These are phyloP conservation scores for Nasonovia ribisnigri DNA, from an alignment of 2,888 invertebrate species.

Conservation along the genomic window DNA sequence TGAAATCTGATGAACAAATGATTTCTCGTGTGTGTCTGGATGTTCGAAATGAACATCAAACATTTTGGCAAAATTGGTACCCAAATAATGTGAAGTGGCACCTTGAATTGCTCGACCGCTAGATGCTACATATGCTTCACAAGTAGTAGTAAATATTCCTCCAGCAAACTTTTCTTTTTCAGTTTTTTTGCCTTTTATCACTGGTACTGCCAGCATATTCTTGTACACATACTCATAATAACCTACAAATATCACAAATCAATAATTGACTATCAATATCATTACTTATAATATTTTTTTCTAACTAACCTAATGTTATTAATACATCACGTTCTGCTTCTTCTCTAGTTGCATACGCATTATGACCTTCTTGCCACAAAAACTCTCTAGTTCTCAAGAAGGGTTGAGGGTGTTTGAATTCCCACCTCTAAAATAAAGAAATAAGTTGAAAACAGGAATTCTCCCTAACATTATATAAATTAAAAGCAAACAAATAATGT, in stretches of 20 bases:
- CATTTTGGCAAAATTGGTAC: constrained; percentile 99
- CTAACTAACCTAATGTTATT: constrained; percentile 76
- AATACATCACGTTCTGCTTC: constrained; percentile 93
- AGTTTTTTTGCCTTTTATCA: constrained; percentile 91
- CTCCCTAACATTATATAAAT: background rate
- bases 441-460: background rate
- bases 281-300: background rate
- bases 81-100: constrained; percentile 97
- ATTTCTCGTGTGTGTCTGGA: constrained; percentile 89
- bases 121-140: constrained; percentile 94
- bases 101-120: constrained; percentile 96
- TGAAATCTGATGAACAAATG: constrained; percentile 95
- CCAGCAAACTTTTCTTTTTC: constrained; percentile 99
- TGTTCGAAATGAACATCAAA: constrained; percentile 97
- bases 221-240: constrained; percentile 93
- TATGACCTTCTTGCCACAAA: constrained; percentile 99
- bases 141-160: constrained; percentile 95
- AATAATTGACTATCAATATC: background rate
- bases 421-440: constrained; percentile 85
- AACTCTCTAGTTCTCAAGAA: constrained; percentile 98
- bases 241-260: constrained; percentile 73
- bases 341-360: constrained; percentile 85
- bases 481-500: constrained; percentile 70
- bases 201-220: constrained; percentile 92
- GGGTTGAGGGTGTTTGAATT: constrained; percentile 99